Evolutionary conservation across 2,113 vertebrate species (phyloP).

Genomic region (Channa maculata): DNA sequence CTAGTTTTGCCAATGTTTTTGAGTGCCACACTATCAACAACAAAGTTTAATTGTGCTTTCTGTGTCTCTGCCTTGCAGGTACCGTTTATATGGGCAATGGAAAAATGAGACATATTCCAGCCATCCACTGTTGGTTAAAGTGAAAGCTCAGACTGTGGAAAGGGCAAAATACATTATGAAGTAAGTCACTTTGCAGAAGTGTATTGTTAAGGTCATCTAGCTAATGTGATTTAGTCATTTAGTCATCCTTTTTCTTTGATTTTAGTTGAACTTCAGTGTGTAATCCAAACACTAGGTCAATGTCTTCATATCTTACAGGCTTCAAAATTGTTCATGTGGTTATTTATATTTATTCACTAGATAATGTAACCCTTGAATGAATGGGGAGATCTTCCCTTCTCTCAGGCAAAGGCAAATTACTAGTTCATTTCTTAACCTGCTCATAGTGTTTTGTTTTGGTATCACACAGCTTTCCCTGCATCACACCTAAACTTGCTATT

Average conservation of each 20-base stretch:
- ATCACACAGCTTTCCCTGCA: too few species aligned
- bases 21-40: background rate
- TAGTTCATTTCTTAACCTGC: background rate
- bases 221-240: too few species aligned
- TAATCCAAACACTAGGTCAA: background rate
- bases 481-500: too few species aligned
- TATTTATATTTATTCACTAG: background rate
- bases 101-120: conserved; percentile 97
- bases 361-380: background rate
- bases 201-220: background rate
- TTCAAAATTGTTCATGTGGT: background rate
- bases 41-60: background rate
- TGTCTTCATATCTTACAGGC: background rate
- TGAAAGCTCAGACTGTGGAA: conserved; percentile 97
- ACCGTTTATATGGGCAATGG: conserved; percentile 98
- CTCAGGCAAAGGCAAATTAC: background rate
- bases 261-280: too few species aligned
- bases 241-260: too few species aligned
- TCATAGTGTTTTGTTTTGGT: background rate
- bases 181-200: conserved; percentile 82
- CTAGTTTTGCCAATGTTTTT: background rate
- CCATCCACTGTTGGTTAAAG: conserved; percentile 95
- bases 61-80: conserved; percentile 79
- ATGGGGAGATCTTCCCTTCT: background rate
- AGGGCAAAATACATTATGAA: conserved; percentile 97